These are phyloP conservation scores for Ips typographus DNA, from an alignment of 1,140 invertebrate species.

Conservation along the genomic window DNA sequence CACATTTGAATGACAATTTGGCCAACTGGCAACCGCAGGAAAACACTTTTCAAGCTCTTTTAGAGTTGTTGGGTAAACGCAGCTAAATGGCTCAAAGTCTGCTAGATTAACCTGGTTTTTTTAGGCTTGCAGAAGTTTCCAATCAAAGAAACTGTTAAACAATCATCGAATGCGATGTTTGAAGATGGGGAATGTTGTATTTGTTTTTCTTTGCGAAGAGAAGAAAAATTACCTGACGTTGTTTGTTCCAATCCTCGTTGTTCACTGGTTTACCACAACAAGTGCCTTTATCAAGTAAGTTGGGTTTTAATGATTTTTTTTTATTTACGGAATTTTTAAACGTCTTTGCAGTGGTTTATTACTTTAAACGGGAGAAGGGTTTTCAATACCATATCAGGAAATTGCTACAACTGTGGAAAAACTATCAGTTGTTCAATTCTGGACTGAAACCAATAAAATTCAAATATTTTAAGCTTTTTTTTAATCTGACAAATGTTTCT, in stretches of 20 bases:
- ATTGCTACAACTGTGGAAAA: slow-evolving; percentile 48
- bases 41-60: slow-evolving; percentile 40
- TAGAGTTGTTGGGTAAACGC: slow-evolving; percentile 44
- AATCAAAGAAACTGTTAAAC: slow-evolving; percentile 13
- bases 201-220: slow-evolving; percentile 43
- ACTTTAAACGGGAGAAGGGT: slow-evolving; percentile 40
- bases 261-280: slow-evolving; percentile 42
- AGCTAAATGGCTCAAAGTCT: slow-evolving; percentile 1
- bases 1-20: slow-evolving; percentile 40
- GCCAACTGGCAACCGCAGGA: slow-evolving; percentile 40
- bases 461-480: too few species aligned
- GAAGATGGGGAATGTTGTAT: slow-evolving; percentile 45
- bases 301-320: slow-evolving; percentile 13
- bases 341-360: slow-evolving; percentile 41
- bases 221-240: slow-evolving; percentile 45
- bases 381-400: slow-evolving; percentile 43
- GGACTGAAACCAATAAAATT: background rate
- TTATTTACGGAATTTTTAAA: slow-evolving; percentile 1
- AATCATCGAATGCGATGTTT: slow-evolving; percentile 32
- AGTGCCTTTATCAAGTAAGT: slow-evolving; percentile 47
- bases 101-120: background rate
- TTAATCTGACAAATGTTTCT: too few species aligned
- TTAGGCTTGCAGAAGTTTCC: slow-evolving; percentile 44
- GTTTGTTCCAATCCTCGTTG: slow-evolving; percentile 45
- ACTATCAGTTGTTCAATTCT: slow-evolving; percentile 37